Conservation (phyloP, 1,140 invertebrate genomes). For the Drosophila punjabiensis region DNA sequence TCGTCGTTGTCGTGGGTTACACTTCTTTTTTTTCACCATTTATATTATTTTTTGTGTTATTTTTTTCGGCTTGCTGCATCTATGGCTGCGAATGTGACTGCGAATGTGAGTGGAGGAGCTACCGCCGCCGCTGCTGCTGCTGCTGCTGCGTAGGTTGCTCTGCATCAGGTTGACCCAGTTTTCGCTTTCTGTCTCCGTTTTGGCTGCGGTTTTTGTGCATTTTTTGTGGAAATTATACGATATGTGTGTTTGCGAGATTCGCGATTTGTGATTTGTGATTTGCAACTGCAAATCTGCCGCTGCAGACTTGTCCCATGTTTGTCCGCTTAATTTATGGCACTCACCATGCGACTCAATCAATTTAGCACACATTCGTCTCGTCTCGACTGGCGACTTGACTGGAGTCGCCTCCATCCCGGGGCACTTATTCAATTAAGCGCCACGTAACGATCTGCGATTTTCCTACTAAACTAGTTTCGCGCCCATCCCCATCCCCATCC, state of each 20-base stretch:
- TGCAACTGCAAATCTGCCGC: no score
- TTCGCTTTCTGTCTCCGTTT: conserved; percentile 74
- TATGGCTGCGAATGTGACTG: conserved; percentile 55
- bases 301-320: conserved; percentile 66
- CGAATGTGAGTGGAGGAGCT: conserved; percentile 32
- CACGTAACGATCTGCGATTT: conserved; percentile 61
- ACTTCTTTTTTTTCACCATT: conserved; percentile 31
- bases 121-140: conserved; percentile 21
- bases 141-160: conserved; percentile 67
- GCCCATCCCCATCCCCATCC: conserved; percentile 6
- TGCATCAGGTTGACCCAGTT: conserved; percentile 82
- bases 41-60: conserved; percentile 41
- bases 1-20: conserved; percentile 39
- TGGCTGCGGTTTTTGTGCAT: conserved; percentile 36
- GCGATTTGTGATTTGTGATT: conserved; percentile 18
- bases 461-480: conserved; percentile 79
- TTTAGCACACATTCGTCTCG: conserved; percentile 69
- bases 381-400: neutral
- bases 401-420: conserved; percentile 11
- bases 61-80: conserved; percentile 60
- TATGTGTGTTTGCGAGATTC: conserved; percentile 29
- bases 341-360: conserved; percentile 63
- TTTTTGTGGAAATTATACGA: conserved; percentile 77
- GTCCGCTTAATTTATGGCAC: conserved; percentile 64
- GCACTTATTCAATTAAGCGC: conserved; percentile 75